These are phyloP conservation scores for Sphaeridia pumilis DNA, from an alignment of 2,888 invertebrate genomes.

Conservation along the genomic window DNA sequence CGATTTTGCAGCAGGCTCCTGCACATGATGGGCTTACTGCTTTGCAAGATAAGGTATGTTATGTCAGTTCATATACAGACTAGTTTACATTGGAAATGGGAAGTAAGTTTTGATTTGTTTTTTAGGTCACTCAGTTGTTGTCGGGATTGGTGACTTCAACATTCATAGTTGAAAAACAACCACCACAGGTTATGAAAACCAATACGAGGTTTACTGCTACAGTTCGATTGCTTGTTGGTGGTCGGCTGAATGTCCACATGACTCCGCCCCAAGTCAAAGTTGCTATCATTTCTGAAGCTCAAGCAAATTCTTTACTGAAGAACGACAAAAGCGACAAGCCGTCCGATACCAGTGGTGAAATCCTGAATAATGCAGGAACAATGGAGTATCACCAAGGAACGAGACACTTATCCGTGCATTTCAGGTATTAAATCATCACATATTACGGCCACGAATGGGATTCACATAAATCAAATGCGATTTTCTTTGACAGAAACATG, in stretches of 20 bases:
- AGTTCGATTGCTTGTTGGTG: conserved; percentile 80
- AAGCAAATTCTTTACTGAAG: conserved; percentile 72
- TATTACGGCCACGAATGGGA: too few species aligned
- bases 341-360: conserved; percentile 70
- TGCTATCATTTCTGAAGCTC: conserved; percentile 62
- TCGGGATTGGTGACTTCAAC: conserved; percentile 68
- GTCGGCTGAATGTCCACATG: conserved; percentile 86
- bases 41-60: conserved; percentile 14
- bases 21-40: conserved; percentile 36
- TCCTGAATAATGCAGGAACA: conserved; percentile 82
- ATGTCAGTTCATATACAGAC: too few species aligned
- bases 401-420: conserved; percentile 76
- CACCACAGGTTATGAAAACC: conserved; percentile 96
- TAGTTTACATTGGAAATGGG: background rate
- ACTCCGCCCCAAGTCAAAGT: conserved; percentile 72
- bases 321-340: conserved; percentile 62
- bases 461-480: too few species aligned
- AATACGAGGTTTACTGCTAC: conserved; percentile 91
- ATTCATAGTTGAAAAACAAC: conserved; percentile 93
- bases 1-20: conserved; percentile 44
- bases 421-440: conserved; percentile 56
- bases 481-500: conserved; percentile 59
- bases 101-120: too few species aligned
- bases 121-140: conserved; percentile 49
- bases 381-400: conserved; percentile 91